phyloP scores from a whole-genome alignment of 2,113 vertebrate species.

The Thryonomys swinderianus region DNA sequence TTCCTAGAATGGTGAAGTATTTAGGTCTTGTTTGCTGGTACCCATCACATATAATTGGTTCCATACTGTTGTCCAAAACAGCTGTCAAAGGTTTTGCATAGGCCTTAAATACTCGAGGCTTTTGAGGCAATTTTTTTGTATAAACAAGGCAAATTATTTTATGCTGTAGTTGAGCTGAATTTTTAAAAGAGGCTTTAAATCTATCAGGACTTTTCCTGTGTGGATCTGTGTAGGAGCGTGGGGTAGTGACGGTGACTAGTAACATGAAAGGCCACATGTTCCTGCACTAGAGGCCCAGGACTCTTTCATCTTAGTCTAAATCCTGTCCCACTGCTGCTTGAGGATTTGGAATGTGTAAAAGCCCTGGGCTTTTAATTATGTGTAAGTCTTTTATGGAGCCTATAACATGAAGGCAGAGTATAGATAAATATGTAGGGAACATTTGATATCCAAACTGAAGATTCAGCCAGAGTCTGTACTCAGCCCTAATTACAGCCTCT shows the following conservation, averaged over 20 bases:
- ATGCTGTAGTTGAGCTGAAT: conserved; percentile 44
- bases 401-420: conserved; percentile 15
- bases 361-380: conserved; percentile 64
- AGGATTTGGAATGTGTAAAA: conserved; percentile 69
- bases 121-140: conserved; percentile 65
- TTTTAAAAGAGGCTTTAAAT: conserved; percentile 62
- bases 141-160: conserved; percentile 77
- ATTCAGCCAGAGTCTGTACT: conserved; percentile 18
- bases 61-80: conserved; percentile 64
- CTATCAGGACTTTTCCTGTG: conserved; percentile 63
- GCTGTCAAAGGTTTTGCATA: conserved; percentile 62
- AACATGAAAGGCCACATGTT: conserved; percentile 55
- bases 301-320: conserved; percentile 74
- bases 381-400: conserved; percentile 74
- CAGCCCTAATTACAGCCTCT: conserved; percentile 26
- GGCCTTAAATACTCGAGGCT: conserved; percentile 60
- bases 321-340: conserved; percentile 64
- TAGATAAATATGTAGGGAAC: conserved; percentile 50
- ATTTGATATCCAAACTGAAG: conserved; percentile 56
- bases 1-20: not conserved
- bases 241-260: conserved; percentile 16
- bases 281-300: not conserved
- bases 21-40: conserved; percentile 35
- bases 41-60: conserved; percentile 70
- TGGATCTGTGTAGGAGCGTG: not conserved